phyloP scores from a whole-genome alignment of 2,797 vertebrate genomes.

The Eutrigla gurnardus region DNA sequence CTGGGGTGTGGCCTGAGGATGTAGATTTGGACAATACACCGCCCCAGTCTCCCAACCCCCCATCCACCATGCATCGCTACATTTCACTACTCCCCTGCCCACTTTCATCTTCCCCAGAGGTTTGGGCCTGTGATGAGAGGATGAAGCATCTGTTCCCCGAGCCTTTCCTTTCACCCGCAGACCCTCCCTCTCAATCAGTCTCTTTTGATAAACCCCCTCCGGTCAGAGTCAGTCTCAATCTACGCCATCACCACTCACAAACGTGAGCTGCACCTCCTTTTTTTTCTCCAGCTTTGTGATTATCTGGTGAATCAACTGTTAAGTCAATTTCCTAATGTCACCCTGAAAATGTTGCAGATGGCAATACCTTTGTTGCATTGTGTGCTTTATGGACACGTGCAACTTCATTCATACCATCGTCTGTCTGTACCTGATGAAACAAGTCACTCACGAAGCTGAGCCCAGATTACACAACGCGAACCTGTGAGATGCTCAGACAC shows the following conservation, averaged over 20 bases:
- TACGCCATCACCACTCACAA: conserved; percentile 15
- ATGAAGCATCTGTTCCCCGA: conserved; percentile 78
- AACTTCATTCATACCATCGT: not conserved
- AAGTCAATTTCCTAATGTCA: conserved; percentile 18
- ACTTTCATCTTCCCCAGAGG: conserved; percentile 61
- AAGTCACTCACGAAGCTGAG: conserved; percentile 7
- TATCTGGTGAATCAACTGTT: conserved; percentile 22
- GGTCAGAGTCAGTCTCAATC: conserved; percentile 38
- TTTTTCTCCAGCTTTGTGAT: conserved; percentile 15
- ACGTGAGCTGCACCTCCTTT: conserved; percentile 11
- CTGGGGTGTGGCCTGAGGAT: conserved; percentile 66
- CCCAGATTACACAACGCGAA: conserved; percentile 12
- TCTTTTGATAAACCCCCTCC: conserved; percentile 43
- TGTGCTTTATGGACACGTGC: not conserved
- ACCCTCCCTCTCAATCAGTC: conserved; percentile 43
- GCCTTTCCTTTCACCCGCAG: conserved; percentile 42
- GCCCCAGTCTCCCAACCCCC: conserved; percentile 43
- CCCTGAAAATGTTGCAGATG: conserved; percentile 4
- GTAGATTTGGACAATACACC: conserved; percentile 59
- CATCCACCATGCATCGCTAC: conserved; percentile 52
- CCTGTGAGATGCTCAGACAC: conserved; percentile 68
- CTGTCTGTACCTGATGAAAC: not conserved
- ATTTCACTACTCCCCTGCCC: conserved; percentile 29
- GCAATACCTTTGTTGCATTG: not conserved
- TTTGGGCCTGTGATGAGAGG: conserved; percentile 65